A percentile compares a stretch with the other conserved stretches of the same genome.
Evolutionary conservation across 2,888 invertebrate species (phyloP).

Genomic region (Hypolimnas misippus): DNA sequence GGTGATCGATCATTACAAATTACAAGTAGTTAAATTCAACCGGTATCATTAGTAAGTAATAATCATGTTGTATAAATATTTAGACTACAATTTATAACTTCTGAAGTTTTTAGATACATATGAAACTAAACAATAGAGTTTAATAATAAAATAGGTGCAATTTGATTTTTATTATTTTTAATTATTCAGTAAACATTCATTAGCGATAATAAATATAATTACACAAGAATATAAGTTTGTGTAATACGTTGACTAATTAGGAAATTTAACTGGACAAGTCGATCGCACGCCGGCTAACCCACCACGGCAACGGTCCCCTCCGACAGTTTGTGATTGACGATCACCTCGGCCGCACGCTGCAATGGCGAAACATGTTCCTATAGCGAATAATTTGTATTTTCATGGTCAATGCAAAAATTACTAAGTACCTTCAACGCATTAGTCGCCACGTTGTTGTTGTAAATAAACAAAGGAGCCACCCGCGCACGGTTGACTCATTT

Average conservation of each 20-base stretch:
- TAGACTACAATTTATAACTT: too few relatives aligned
- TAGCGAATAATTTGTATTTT: conserved; percentile 41
- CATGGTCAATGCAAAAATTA: conserved; percentile 35
- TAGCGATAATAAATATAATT: conserved; percentile 17
- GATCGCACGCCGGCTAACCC: conserved; percentile 19
- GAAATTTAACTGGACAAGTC: conserved; percentile 30
- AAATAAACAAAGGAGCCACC: conserved; percentile 64
- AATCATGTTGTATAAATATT: too few relatives aligned
- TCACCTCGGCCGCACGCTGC: conserved; percentile 57
- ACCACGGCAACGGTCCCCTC: conserved; percentile 45
- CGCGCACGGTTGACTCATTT: conserved; percentile 56
- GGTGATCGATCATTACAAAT: too few relatives aligned
- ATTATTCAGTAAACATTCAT: conserved; percentile 18
- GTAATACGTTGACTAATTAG: conserved; percentile 28
- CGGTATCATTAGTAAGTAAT: too few relatives aligned
- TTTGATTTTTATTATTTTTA: conserved; percentile 1
- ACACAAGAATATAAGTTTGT: conserved; percentile 18
- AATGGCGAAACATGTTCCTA: conserved; percentile 6
- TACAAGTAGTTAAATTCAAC: too few relatives aligned
- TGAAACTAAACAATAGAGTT: too few relatives aligned
- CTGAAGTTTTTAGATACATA: too few relatives aligned
- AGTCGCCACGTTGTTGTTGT: conserved; percentile 53
- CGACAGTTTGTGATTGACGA: conserved; percentile 64
- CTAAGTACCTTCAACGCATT: conserved; percentile 35
- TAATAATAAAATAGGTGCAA: not conserved